Base-by-base conservation (phyloP, 2,113 vertebrate genomes). In the Vidua chalybeata region DNA sequence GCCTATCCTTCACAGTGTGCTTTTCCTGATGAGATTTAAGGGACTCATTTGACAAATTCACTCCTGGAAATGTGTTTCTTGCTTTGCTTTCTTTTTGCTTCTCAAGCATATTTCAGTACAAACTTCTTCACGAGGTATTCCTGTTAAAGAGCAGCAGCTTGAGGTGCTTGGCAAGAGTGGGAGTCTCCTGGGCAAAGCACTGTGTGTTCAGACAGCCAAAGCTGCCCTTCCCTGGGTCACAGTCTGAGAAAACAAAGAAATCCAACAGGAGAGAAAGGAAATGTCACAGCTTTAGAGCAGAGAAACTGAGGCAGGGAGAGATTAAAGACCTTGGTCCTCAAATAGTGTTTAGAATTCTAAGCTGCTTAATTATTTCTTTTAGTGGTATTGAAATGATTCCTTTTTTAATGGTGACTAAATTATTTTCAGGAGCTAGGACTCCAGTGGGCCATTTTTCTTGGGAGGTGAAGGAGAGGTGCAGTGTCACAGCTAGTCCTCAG, bases 11-110 rank as follows among this genome's bases (percentile, higher is more conserved):
- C 61, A 87, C 33, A 80, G 21, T 4, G 3, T 11, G 55, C 39
- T 74, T 90, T 66, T 79, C 37, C 46, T 80, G 59, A 56, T 39
- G 90, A 85, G 67, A 82, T 93, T 92, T 93, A 72, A 88, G 75
- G 43, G 16, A 58, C 55, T 89, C 49, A 21, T 52, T 68, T 89
- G 33, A 82, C 41, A 71, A 49, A 49, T 45, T 84, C 41, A 35
- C n/a, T 49, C 61, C 61, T 75, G 64, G 85, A 93, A 96, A 77
- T 49, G 23, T 67, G 26, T 35, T 81, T 62, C 35, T 80, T 33
- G 19, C 46, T 71, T 87, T 78, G 26, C n/a, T 35, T 51, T 30
- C 9, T 22, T 84, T 85, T 91, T 86, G 41, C 55, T 17, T 77
- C 64, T 54, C 49, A n/a, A 73, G 35, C 10, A 4, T 58, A 21